phyloP scores from a whole-genome alignment of 2,797 vertebrate genomes.

The Nannoperca obscura region DNA sequence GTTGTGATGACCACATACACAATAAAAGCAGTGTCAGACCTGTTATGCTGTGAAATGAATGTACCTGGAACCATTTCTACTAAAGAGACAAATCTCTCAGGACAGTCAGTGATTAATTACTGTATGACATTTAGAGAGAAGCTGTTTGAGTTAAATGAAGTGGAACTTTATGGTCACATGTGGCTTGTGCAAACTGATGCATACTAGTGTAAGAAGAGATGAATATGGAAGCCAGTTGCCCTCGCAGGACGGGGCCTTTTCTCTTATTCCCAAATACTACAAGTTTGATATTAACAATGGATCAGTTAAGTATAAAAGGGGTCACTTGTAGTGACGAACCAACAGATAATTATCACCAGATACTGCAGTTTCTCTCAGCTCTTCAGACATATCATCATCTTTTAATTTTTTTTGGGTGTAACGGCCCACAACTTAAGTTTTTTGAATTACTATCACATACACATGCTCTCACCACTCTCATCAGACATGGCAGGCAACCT shows the following conservation, averaged over 20 bases:
- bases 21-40: slow-evolving; percentile 17
- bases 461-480: background rate
- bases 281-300: background rate
- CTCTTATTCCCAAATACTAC: background rate
- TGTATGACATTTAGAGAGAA: background rate
- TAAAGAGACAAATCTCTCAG: background rate
- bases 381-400: background rate
- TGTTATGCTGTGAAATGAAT: slow-evolving; percentile 23
- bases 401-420: background rate
- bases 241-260: background rate
- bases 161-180: background rate
- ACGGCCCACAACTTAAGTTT: background rate
- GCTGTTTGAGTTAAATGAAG: slow-evolving; percentile 5
- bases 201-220: background rate
- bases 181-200: slow-evolving; percentile 12
- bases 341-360: background rate
- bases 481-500: background rate
- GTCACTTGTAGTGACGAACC: background rate
- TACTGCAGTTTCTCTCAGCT: background rate
- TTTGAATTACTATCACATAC: background rate
- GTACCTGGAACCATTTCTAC: background rate
- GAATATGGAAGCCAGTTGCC: background rate
- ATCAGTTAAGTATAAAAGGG: background rate
- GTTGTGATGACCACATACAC: background rate
- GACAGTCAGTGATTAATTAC: background rate